Percentiles rank a stretch among this genome's conserved stretches.
Evolutionary conservation across 2,113 vertebrate species (phyloP).

Genomic region (Archilochus colubris): DNA sequence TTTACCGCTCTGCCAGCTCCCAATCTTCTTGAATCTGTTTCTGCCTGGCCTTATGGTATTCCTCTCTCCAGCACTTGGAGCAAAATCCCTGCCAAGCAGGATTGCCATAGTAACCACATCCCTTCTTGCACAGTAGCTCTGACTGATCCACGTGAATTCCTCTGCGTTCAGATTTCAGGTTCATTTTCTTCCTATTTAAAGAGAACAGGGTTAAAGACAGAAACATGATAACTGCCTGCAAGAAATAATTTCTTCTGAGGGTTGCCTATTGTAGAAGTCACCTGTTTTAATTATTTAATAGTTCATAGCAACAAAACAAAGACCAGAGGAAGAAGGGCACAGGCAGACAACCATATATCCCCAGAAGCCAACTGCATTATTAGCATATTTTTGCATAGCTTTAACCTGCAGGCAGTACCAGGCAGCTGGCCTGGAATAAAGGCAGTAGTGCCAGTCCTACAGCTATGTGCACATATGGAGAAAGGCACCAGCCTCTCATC

Average conservation of each 20-base stretch:
- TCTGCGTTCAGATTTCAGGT: slow-evolving; percentile 86
- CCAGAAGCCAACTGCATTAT: background rate
- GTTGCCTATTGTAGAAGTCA: background rate
- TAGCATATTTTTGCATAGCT: background rate
- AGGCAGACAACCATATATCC: background rate
- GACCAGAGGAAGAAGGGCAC: background rate
- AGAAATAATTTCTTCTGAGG: background rate
- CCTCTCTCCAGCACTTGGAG: slow-evolving; percentile 96
- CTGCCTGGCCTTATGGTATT: slow-evolving; percentile 88
- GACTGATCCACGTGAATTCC: slow-evolving; percentile 96
- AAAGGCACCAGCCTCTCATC: background rate
- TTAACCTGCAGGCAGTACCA: background rate
- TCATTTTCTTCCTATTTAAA: slow-evolving; percentile 81
- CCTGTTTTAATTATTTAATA: background rate
- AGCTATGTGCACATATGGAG: background rate
- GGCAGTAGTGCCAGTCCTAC: background rate
- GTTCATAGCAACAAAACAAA: background rate
- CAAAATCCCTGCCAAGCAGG: slow-evolving; percentile 92
- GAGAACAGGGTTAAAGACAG: slow-evolving; percentile 6
- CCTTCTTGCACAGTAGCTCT: slow-evolving; percentile 93
- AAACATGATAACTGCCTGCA: background rate
- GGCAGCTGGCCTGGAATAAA: background rate
- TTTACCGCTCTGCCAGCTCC: slow-evolving; percentile 92
- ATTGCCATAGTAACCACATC: slow-evolving; percentile 97
- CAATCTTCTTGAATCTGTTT: slow-evolving; percentile 96